Base-by-base conservation (phyloP, 1,140 invertebrate genomes). In the Drosophila littoralis region DNA sequence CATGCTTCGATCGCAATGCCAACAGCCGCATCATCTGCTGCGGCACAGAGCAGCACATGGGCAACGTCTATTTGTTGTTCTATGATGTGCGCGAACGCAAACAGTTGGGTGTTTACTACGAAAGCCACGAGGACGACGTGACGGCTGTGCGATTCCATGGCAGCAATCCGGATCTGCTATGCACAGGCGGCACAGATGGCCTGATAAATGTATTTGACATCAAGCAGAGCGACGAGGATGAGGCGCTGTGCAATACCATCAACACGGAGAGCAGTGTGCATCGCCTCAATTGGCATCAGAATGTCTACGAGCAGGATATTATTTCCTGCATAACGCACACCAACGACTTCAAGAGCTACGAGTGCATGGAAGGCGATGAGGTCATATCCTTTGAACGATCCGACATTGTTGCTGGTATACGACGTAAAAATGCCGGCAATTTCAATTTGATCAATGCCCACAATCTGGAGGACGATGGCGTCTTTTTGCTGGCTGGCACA, bases 181-280 rank as follows among this genome's bases (percentile, higher is more conserved):
- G 95, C 46, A 95, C 96, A 0, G 96, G 96, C 0, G 96, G 96
- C 17, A 95, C 95, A 0, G 97, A 98, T 93, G 97, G 97, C 0
- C 93, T 98, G 1, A 95, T 98, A 0, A 98, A 98, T 93, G 88
- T 97, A 15, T 98, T 96, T 92, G 96, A 98, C 91, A 93, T 98
- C 1, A 94, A 93, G 50, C 93, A 97, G 91, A 77, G 93, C 0
- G 93, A 92, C 2, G 97, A 98, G 93, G 97, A 98, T 68, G 96
- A 97, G 90, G 97, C 98, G 0, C 92, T 99, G 1, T 92, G 93
- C 15, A 95, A 95, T 82, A 96, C 96, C 1, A 93, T 97, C n/a
- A 98, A 98, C 91, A 95, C 96, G 9, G 96, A 97, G 85, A 96
- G 95, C 63, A 96, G 96, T 42, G 95, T 98, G 52, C 96, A 97